A percentile compares a stretch with the other conserved stretches of the same genome.
phyloP scores from a whole-genome alignment of 2,113 vertebrate genomes.

The Amia ocellicauda region DNA sequence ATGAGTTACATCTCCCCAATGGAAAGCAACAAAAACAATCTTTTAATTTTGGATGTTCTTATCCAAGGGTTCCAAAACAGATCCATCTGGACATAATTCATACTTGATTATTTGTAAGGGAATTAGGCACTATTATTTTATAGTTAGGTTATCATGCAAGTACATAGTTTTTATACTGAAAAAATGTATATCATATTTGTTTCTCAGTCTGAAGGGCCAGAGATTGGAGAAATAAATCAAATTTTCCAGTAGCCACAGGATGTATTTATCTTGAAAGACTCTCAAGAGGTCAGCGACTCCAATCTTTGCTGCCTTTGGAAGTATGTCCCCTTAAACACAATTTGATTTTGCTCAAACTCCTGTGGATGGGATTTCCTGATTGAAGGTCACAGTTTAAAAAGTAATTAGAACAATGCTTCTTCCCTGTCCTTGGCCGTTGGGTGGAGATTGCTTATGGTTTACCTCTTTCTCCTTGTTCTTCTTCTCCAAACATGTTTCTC shows the following conservation, averaged over 20 bases:
- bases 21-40: too few species aligned
- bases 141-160: too few species aligned
- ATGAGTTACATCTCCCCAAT: too few species aligned
- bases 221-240: background rate
- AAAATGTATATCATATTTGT: background rate
- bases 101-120: too few species aligned
- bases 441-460: too few species aligned
- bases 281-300: background rate
- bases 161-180: too few species aligned
- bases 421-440: background rate
- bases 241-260: background rate
- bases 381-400: background rate
- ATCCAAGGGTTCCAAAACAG: too few species aligned
- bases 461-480: too few species aligned
- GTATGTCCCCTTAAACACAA: background rate
- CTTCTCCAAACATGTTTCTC: too few species aligned
- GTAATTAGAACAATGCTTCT: background rate
- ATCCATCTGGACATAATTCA: too few species aligned
- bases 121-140: too few species aligned
- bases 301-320: background rate
- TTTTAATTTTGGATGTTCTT: too few species aligned
- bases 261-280: background rate
- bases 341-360: slow-evolving; percentile 1
- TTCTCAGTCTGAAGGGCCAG: background rate
- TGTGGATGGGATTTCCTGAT: background rate